Base-by-base conservation (phyloP, 2,113 vertebrate genomes). In the Caranx melampygus region DNA sequence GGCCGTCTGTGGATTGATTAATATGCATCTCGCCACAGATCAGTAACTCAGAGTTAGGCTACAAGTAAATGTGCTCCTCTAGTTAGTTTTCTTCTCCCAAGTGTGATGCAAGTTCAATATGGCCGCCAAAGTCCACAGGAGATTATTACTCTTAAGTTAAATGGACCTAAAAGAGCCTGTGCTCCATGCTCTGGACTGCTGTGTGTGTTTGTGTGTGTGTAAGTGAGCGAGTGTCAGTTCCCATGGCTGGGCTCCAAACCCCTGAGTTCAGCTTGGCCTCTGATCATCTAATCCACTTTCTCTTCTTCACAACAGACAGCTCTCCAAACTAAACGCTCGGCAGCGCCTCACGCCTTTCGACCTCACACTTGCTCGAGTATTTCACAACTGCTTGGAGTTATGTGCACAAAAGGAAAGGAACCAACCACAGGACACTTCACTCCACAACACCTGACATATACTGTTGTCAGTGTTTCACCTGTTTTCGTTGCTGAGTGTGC, bases 131-230 rank as follows among this genome's bases (percentile, higher is more conserved):
- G 64, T 79, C 78, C 61, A 88, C 85, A 78, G 75, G 61, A 85
- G 79, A 87, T 86, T 85, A 90, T 87, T 87, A 86, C 83, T 87
- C 86, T 78, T 66, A 75, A 69, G 69, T 84, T 87, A 87, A 91
- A 90, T 85, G 86, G 70, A 78, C 70, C 88, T 70, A 69, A 84
- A 90, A 77, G 74, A 58, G 79, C 33, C 47, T 85, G 59, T 62
- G 52, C 74, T 54, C 18, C 35, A 15, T 45, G 33, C 67, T 33
- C 20, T 35, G 42, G 37, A 9, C 70, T 5, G 54, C 35, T 55
- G 72, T 62, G 37, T 61, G 75, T 58, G 61, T 40, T 16, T 74
- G 44, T 79, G 66, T 34, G 72, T 37, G 60, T 66, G 44, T 42
- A 52, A 45, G 60, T 20, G 63, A 61, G 79, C 0, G 12, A 78